These are phyloP conservation scores for Tenthredo distinguenda DNA, from an alignment of 2,888 invertebrate genomes.

Conservation along the genomic window DNA sequence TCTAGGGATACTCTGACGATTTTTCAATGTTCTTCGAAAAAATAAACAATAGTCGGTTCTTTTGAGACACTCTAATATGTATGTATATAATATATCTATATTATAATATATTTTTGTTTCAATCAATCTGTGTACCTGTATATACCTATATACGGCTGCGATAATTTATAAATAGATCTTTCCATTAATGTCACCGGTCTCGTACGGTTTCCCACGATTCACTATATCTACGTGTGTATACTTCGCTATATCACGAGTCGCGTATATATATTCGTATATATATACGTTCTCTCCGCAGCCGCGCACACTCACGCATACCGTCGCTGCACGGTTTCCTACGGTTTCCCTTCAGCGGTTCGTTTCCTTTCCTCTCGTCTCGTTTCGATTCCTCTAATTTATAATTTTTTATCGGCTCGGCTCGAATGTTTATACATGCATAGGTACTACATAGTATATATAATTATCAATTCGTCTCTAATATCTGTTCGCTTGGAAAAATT, in stretches of 20 bases:
- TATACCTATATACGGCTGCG: conserved; percentile 12
- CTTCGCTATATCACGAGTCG: not conserved
- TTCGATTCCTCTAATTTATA: not conserved
- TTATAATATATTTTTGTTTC: conserved; percentile 26
- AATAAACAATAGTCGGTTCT: no score
- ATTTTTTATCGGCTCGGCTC: not conserved
- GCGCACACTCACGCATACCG: conserved; percentile 21
- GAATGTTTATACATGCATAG: not conserved
- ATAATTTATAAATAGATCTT: conserved; percentile 17
- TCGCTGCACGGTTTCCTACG: conserved; percentile 23
- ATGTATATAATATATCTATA: not conserved
- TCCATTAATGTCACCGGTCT: conserved; percentile 17
- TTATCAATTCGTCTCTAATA: not conserved
- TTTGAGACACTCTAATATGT: no score
- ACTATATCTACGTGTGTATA: not conserved
- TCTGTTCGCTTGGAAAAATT: not conserved
- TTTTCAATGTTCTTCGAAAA: no score
- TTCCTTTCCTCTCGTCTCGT: not conserved
- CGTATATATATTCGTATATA: not conserved
- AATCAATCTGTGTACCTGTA: conserved; percentile 24
- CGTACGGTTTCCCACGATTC: conserved; percentile 30
- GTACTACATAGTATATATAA: not conserved
- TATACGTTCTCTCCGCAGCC: not conserved
- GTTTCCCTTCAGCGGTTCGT: conserved; percentile 10
- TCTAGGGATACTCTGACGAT: no score